Base-by-base conservation (phyloP, 2,888 invertebrate species). In the Trilocha varians region DNA sequence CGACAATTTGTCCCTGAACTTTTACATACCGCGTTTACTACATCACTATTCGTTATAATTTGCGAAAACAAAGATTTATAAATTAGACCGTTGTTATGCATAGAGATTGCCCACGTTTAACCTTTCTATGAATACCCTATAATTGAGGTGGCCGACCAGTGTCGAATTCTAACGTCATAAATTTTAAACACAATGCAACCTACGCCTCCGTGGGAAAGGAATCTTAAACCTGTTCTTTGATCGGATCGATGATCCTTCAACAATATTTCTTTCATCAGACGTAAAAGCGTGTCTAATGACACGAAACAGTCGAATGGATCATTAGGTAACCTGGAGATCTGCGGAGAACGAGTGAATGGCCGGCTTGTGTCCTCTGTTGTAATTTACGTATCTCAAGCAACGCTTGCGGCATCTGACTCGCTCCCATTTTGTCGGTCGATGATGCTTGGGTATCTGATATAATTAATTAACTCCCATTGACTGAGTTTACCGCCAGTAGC, bases 381-480 rank as follows among this genome's bases (percentile, higher is more conserved):
- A 73, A 72, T 72, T 66, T 65, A 70, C 62, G 63, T 64, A 62
- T 63, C 62, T 61, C 53, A 49, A 57, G 60, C 59, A 57, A 56
- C 55, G 64, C 59, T 59, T 43, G 60, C 57, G 59, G 61, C 59
- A 53, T 50, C 48, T 46, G 45, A 58, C 49, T 53, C 43, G 47
- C 46, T 43, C 36, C 17, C 46, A 41, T 45, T 44, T 40, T 44
- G 48, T 43, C 59, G 60, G 53, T 53, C 62, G 59, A 58, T 68
- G 69, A 69, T 66, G 69, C 67, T 65, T 67, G n/a, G 62, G 55
- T 63, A 62, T 61, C 68, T 63, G 58, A 66, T 64, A 66, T 66
- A 73, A 77, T 78, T 66, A 73, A 77, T 78, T 76, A 71, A 65
- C 65, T 65, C 62, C 62, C 70, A 72, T 77, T 78, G 73, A 71